These are phyloP conservation scores for Grammomys surdaster DNA, from an alignment of 2,113 vertebrate genomes.

Conservation along the genomic window DNA sequence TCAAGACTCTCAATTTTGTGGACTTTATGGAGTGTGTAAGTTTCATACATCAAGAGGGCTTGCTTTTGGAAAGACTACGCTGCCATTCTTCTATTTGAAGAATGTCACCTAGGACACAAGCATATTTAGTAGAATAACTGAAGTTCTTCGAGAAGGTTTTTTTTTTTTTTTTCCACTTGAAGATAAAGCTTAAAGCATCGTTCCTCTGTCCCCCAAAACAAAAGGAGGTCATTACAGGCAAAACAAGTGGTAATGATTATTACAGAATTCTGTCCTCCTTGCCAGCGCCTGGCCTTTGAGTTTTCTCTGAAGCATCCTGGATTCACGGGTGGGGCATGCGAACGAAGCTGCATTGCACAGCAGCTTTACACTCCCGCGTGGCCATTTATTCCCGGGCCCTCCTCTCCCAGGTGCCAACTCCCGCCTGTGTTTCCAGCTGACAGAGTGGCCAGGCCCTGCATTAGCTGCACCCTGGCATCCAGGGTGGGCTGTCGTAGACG, in stretches of 20 bases:
- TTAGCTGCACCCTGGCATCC: rapidly evolving
- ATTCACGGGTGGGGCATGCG: rapidly evolving
- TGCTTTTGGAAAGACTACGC: neutral
- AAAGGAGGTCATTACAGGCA: neutral
- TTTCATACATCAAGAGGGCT: neutral
- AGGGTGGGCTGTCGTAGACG: rapidly evolving
- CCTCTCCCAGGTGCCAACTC: neutral
- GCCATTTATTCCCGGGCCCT: neutral
- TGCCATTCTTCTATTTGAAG: neutral
- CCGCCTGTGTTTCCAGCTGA: rapidly evolving
- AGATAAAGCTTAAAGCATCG: neutral
- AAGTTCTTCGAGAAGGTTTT: neutral
- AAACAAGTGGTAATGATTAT: neutral
- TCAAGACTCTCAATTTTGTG: neutral
- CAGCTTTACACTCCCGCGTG: neutral
- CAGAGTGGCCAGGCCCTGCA: rapidly evolving
- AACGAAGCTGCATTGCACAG: rapidly evolving
- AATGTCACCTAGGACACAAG: neutral
- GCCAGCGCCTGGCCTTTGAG: neutral
- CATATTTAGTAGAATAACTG: neutral
- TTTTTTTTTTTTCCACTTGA: neutral
- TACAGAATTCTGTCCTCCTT: neutral
- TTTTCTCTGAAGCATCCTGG: neutral
- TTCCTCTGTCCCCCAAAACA: neutral
- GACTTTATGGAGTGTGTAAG: neutral